Evolutionary conservation across 2,888 invertebrate genomes (phyloP).

Genomic region (Slavum lentiscoides): DNA sequence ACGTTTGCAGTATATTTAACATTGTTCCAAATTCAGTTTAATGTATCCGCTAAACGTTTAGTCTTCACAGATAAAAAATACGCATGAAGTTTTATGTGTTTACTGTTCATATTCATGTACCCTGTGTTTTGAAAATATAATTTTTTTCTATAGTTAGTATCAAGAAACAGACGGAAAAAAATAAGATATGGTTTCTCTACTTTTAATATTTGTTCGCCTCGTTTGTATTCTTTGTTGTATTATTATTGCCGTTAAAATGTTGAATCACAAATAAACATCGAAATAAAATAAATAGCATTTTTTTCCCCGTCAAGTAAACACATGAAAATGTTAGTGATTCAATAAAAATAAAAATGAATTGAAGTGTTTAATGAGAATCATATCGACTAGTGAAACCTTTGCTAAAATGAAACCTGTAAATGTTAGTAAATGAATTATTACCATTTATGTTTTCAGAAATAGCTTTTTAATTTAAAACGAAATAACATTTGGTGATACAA

Average conservation of each 20-base stretch:
- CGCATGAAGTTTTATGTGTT: too few relatives aligned
- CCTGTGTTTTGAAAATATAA: too few relatives aligned
- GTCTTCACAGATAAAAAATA: neutral
- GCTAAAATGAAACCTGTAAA: neutral
- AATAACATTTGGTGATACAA: neutral
- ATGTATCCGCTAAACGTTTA: neutral
- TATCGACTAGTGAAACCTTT: neutral
- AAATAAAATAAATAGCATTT: neutral
- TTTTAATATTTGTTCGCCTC: neutral
- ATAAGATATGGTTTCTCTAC: neutral
- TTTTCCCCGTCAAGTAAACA: neutral
- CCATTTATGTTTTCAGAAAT: neutral
- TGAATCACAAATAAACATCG: neutral
- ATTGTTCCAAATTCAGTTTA: too few relatives aligned
- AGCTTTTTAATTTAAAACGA: neutral
- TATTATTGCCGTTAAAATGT: neutral
- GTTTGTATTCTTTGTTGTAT: neutral
- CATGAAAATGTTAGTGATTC: neutral
- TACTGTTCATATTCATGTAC: too few relatives aligned
- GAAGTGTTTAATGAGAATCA: neutral
- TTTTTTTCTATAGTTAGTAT: too few relatives aligned
- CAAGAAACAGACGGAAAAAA: neutral
- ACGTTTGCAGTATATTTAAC: too few relatives aligned
- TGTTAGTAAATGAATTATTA: neutral
- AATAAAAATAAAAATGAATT: neutral